Conservation (phyloP, 2,113 vertebrate species). For the Trogon melanurus region DNA sequence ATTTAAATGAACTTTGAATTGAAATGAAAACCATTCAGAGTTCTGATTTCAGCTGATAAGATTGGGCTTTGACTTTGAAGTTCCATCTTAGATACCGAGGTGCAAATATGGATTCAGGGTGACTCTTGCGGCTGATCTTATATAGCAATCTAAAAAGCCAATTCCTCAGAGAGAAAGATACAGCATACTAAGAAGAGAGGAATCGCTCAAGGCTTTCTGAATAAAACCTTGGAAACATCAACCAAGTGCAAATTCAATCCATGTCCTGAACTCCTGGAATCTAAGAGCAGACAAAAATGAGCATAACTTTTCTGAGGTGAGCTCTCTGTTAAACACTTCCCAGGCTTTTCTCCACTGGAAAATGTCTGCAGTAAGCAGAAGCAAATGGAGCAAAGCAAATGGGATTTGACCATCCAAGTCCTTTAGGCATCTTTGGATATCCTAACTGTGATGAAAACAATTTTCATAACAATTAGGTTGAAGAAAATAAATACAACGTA, state of each 20-base stretch:
- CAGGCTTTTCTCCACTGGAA: slow-evolving; percentile 4
- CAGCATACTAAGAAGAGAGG: background rate
- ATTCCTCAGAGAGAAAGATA: background rate
- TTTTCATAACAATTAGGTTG: background rate
- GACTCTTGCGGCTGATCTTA: background rate
- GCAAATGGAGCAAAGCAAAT: slow-evolving; percentile 24
- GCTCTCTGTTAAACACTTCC: slow-evolving; percentile 20
- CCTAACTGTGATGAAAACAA: background rate
- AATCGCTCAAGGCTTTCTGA: background rate
- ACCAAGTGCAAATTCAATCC: slow-evolving; percentile 19
- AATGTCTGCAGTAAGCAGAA: slow-evolving; percentile 23
- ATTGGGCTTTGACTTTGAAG: background rate
- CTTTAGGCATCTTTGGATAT: background rate
- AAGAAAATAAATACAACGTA: background rate
- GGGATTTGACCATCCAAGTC: background rate
- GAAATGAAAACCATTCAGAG: background rate
- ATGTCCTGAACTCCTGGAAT: background rate
- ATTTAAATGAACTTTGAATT: background rate
- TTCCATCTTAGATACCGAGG: background rate
- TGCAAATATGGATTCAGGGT: background rate
- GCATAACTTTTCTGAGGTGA: slow-evolving; percentile 23
- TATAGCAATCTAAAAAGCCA: background rate
- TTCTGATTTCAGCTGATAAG: slow-evolving; percentile 37
- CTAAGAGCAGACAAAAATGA: background rate
- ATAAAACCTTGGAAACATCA: background rate